Evolutionary conservation across 1,140 invertebrate genomes (phyloP), one percentile per base, ranked within the genome.

Genomic region (Euura saliciscinereae): DNA sequence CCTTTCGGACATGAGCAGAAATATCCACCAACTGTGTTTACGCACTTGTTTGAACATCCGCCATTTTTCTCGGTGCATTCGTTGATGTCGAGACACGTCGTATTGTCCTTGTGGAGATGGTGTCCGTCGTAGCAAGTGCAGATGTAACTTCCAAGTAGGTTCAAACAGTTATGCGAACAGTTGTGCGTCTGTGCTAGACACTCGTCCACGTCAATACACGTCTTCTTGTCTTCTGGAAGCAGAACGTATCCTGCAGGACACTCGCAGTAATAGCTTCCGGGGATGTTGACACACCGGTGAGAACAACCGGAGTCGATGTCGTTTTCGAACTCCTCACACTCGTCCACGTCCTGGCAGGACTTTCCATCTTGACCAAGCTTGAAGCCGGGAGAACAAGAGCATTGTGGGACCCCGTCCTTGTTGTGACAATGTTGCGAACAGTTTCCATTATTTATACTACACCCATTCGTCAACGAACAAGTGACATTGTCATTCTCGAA

Each of bases 71-170:
- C 79, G 0, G 70, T 88, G 82, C 96, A 97, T 84, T 97, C 95
- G 79, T 97, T 93, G 44, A 96, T 91, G 83, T 97, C 96, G 42
- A 90, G 82, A 81, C 96, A 97, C 6, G 90, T 89, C 76, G 91
- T 91, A 42, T 92, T 93, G 42, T 93, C 92, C 0, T 87, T 83
- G 75, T 95, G 94, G 1, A 93, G 88, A 79, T 92, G 90, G 82
- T 93, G 94, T 0, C 95, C 95, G 2, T 90, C 85, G 84, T 94
- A 90, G 71, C 94, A 95, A 28, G 94, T 91, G 78, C 94, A 95
- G 51, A 91, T 86, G 83, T 95, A 94, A 69, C 87, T 89, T 66
- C 91, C 91, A 6, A 89, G 84, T 4, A 91, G 82, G 78, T 92
- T 91, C 77, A 88, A 84, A 79, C 94, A 95, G 2, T 87, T 88